Evolutionary conservation across 2,113 vertebrate species (phyloP), one percentile per base, ranked within the genome.

Genomic region (Colossoma macropomum): DNA sequence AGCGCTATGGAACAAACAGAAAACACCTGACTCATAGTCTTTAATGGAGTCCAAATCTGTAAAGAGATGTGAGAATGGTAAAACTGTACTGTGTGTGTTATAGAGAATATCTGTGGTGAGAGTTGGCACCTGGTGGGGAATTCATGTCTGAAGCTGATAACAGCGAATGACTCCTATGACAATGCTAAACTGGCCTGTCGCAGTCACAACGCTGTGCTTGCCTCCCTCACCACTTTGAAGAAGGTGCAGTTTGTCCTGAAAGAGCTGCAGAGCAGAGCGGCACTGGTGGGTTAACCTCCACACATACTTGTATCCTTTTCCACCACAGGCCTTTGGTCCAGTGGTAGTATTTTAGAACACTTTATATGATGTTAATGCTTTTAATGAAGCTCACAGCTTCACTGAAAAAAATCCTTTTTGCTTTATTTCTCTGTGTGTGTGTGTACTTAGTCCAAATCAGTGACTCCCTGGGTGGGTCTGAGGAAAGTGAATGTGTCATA

Each of bases 401-500:
- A n/a, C n/a, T n/a, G n/a, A n/a, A n/a, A n/a, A 45, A 45, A 45
- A 45, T 45, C 10, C 41, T 45, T 9, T 45, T 45, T 16, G 50
- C 15, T 52, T 52, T 52, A 17, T 52, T 76, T n/a, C 52, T 70
- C 21, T 78, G 81, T 71, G 52, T 75, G 16, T 66, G n/a, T n/a
- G n/a, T n/a, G 41, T 75, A 56, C 71, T 74, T 91, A 87, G 89
- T 86, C 2, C 85, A 99, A 97, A 92, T 94, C 83, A 96, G 91
- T 93, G 91, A 98, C 97, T 1, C 98, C 98, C 0, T 99, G 98
- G 98, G 98, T 99, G 80, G 98, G 98, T 0, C 92, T 99, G 69
- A 92, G 98, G 89, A 99, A 99, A 81, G 98, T 99, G 89, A 99
- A 99, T 1, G 95, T 99, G 59, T 99, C 98, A 0, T 99, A 99